phyloP scores from a whole-genome alignment of 2,113 vertebrate genomes.

The Macaca mulatta region DNA sequence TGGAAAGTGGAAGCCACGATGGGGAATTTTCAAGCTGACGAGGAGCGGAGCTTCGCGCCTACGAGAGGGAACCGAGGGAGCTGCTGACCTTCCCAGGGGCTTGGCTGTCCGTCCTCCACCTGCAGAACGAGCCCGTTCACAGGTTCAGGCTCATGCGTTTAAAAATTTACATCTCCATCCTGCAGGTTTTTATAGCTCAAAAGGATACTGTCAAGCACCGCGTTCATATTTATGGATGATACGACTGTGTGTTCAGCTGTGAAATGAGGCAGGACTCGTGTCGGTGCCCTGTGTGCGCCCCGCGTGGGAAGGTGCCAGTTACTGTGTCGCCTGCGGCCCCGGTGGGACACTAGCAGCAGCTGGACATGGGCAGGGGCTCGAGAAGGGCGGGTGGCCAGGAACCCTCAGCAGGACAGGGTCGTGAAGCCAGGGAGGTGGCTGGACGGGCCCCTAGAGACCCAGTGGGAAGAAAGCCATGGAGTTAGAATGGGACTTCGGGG shows the following conservation, averaged over 20 bases:
- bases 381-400: neutral
- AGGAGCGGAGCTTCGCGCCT: fast-evolving
- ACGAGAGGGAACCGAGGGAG: fast-evolving
- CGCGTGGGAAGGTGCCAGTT: neutral
- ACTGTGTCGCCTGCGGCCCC: fast-evolving
- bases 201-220: no score
- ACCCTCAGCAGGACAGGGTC: fast-evolving
- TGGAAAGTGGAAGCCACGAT: fast-evolving
- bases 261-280: fast-evolving
- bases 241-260: no score
- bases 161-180: fast-evolving
- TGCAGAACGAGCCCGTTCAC: neutral
- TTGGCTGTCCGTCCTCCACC: no score
- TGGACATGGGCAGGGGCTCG: neutral
- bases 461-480: fast-evolving
- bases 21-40: neutral
- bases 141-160: neutral
- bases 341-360: fast-evolving
- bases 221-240: no score
- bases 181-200: neutral
- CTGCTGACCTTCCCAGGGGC: fast-evolving
- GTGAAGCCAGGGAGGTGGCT: no score
- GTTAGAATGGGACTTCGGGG: fast-evolving
- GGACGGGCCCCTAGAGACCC: neutral
- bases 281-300: fast-evolving